Evolutionary conservation across 2,113 vertebrate species (phyloP).

Genomic region (Sphyrna mokarran): DNA sequence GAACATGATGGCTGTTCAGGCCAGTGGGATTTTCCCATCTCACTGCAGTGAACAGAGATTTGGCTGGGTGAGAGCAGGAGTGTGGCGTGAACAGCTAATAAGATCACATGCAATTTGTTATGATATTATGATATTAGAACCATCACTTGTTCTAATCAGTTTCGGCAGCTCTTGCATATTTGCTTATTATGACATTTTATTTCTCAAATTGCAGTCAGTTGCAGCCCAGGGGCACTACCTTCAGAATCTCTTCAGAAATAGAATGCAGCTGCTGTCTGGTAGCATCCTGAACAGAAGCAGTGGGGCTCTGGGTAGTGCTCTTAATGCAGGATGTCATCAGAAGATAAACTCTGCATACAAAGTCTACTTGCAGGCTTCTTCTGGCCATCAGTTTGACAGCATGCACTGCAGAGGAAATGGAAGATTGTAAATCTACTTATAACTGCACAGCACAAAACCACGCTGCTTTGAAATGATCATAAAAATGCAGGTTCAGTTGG

Average conservation of each 20-base stretch:
- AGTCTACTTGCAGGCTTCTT: background rate
- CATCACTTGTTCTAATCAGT: background rate
- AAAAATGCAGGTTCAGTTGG: background rate
- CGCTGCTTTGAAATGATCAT: background rate
- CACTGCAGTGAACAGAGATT: no score
- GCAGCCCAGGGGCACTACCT: background rate
- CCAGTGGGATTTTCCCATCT: no score
- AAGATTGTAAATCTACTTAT: background rate
- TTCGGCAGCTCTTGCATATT: background rate
- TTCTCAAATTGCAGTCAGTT: background rate
- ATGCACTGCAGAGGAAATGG: background rate
- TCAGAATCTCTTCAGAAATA: slow-evolving; percentile 5
- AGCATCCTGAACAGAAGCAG: background rate
- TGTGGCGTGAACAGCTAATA: no score
- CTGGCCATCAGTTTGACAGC: background rate
- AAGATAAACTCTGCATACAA: background rate
- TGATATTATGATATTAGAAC: no score
- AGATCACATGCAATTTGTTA: no score
- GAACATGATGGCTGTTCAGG: no score
- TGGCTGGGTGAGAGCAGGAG: no score
- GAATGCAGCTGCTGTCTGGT: background rate
- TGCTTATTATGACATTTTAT: background rate
- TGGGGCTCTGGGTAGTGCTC: background rate
- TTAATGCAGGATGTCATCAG: background rate
- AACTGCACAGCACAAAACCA: background rate